A percentile compares a stretch with the other conserved stretches of the same genome.
Conservation (phyloP, 2,797 vertebrate genomes). For the Lacerta viridis region DNA sequence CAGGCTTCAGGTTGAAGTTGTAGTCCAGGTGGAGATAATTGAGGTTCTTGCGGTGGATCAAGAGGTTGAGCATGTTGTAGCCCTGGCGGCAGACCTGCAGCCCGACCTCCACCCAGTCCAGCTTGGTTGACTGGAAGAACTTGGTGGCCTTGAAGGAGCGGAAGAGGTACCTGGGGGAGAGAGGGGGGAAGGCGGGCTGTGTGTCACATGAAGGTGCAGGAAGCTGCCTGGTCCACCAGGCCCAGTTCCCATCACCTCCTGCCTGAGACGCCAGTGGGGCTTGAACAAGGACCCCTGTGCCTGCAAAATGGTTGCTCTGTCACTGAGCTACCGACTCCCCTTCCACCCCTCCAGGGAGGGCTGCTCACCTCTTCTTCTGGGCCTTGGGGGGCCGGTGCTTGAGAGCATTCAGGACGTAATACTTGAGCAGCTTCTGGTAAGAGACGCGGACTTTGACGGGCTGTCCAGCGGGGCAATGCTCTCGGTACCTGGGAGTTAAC, state of each 20-base stretch:
- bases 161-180: conserved; percentile 91
- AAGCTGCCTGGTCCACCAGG: background rate
- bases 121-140: conserved; percentile 99
- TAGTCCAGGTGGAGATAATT: conserved; percentile 99
- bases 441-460: conserved; percentile 98
- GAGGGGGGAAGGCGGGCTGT: background rate
- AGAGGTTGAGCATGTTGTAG: conserved; percentile 99
- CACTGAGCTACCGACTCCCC: fast-evolving
- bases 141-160: conserved; percentile 99
- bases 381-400: conserved; percentile 99
- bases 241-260: background rate
- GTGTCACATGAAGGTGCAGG: fast-evolving
- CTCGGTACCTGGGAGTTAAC: conserved; percentile 90
- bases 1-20: conserved; percentile 99
- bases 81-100: conserved; percentile 98
- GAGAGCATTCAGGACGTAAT: conserved; percentile 97
- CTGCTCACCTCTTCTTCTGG: conserved; percentile 94
- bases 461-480: conserved; percentile 98
- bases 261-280: background rate
- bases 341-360: background rate
- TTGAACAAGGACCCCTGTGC: too few species aligned
- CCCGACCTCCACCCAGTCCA: conserved; percentile 99
- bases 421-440: conserved; percentile 98
- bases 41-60: conserved; percentile 99
- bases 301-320: too few species aligned